Percentiles rank a stretch among this genome's conserved stretches.
Conservation (phyloP, 2,888 invertebrate genomes). For the Melanchra persicariae region DNA sequence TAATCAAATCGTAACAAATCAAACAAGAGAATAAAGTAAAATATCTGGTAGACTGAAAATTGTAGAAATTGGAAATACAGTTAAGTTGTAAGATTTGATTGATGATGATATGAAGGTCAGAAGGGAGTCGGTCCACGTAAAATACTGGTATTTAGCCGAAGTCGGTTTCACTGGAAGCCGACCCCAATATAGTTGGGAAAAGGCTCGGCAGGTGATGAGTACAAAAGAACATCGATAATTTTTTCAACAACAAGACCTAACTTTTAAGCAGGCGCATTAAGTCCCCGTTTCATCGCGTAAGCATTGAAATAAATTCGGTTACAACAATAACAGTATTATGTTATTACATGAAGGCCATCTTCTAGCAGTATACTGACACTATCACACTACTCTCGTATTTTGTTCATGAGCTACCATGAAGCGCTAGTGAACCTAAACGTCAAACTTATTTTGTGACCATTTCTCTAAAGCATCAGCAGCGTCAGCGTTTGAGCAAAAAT, state of each 20-base stretch:
- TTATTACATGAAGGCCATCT: conserved; percentile 75
- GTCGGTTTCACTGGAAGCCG: neutral
- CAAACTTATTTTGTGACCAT: conserved; percentile 3
- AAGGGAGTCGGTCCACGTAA: neutral
- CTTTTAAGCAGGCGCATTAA: conserved; percentile 2
- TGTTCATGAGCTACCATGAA: conserved; percentile 35
- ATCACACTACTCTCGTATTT: conserved; percentile 52
- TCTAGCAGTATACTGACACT: conserved; percentile 70
- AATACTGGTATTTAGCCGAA: neutral
- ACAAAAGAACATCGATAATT: neutral
- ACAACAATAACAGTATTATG: conserved; percentile 66
- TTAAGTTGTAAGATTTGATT: neutral
- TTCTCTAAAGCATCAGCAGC: neutral
- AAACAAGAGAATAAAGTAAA: no score
- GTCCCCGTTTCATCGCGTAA: conserved; percentile 21
- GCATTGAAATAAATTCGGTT: conserved; percentile 43
- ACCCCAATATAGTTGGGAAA: neutral
- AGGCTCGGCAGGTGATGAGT: no score
- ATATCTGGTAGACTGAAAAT: no score
- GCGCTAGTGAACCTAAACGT: conserved; percentile 29
- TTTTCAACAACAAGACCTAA: neutral
- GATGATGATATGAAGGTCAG: no score
- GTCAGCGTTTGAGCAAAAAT: neutral
- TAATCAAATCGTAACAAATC: no score
- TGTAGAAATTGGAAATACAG: neutral